Conservation (phyloP, 2,888 invertebrate genomes). For the Netelia fuscicornis region DNA sequence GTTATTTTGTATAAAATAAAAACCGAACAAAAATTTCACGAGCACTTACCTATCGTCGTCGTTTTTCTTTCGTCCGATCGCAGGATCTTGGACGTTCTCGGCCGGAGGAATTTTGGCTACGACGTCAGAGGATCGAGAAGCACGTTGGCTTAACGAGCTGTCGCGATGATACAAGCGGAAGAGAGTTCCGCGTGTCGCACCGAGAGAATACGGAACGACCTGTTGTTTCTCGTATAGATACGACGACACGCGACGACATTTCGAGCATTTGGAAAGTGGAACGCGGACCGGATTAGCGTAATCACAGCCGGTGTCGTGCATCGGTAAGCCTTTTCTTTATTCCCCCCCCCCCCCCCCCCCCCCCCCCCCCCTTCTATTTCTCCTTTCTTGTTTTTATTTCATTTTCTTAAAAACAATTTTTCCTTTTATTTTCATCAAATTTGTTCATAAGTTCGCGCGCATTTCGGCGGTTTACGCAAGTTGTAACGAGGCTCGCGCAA, state of each 20-base stretch:
- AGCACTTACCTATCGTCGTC: too few relatives aligned
- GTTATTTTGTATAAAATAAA: not conserved
- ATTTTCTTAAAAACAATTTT: not conserved
- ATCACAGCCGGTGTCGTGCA: constrained; percentile 69
- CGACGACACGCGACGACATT: constrained; percentile 10
- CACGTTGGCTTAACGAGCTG: constrained; percentile 16
- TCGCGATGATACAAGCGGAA: constrained; percentile 68
- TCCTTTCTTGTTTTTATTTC: not conserved
- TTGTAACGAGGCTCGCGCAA: constrained; percentile 32
- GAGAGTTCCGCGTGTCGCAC: constrained; percentile 56
- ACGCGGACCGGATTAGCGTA: constrained; percentile 67
- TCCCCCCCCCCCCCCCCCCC: not conserved
- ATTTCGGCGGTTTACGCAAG: not conserved
- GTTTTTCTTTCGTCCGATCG: not conserved
- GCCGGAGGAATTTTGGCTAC: not conserved
- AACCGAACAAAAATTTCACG: too few relatives aligned
- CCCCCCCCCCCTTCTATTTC: not conserved
- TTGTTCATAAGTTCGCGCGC: not conserved
- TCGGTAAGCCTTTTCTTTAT: constrained; percentile 58
- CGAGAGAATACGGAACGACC: constrained; percentile 66
- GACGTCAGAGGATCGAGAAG: constrained; percentile 39
- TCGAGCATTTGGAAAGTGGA: constrained; percentile 66
- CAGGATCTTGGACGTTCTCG: constrained; percentile 41
- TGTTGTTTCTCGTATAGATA: constrained; percentile 49
- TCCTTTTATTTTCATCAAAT: not conserved